Base-by-base conservation (phyloP, 64 coral and sea anemone species). In the Actinia equina region DNA sequence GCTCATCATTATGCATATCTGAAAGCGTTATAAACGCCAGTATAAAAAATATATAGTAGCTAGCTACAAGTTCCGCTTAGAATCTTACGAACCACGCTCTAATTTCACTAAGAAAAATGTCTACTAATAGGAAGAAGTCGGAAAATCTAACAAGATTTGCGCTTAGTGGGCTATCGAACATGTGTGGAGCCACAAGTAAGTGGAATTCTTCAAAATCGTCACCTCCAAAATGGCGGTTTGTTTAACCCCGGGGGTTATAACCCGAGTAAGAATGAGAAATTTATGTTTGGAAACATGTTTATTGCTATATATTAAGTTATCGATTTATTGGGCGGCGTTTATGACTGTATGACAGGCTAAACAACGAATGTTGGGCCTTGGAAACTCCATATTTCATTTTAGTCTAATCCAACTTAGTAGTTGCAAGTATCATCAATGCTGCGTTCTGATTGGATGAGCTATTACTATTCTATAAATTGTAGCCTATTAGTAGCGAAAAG, bases 111-210 rank as follows among this genome's bases (percentile, higher is more conserved):
- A 52, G n/a, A 9, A 62, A 84, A 63, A 91, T 91, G 89, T 51
- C 71, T 41, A 78, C 43, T 25, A 69, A 80, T 7, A 77, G 62
- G 17, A 46, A 17, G 14, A 81, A 81, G 19, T 79, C 82, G 17
- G 89, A 91, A 26, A 91, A 91, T 86, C 16, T 79, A 10, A 85
- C 64, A 63, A 85, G 89, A 60, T 91, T 91, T 91, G 46, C 54
- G 2, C 67, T 91, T 17, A 91, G 89, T 44, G 89, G 89, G 30
- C 15, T 86, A 30, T 91, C 89, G 1, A 91, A 91, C 55, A 91
- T 91, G 89, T 91, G 89, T 41, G 89, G 82, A 37, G 89, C 82
- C 5, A 59, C 83, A 37, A 83, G 89, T 91, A 12, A 64, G 71
- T 52, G 45, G 15, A 25, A 74, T 41, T 30, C 13, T 74, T 74